Percentiles rank a stretch among this genome's conserved stretches.
Evolutionary conservation across 2,797 vertebrate genomes (phyloP).

Genomic region (Melanogrammus aeglefinus): DNA sequence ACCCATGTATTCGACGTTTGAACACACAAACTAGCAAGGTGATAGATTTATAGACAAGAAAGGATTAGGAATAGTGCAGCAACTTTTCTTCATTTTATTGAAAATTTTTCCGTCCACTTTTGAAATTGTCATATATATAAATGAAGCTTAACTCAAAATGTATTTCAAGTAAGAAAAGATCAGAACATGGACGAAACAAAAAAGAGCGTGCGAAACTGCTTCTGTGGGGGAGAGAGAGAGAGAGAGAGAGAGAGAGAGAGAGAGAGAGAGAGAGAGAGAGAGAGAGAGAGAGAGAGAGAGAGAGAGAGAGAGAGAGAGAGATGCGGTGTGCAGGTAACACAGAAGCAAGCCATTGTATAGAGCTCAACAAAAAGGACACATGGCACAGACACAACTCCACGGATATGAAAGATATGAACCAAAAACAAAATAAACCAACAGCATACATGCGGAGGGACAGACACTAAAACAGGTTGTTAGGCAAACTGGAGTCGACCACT

Average conservation of each 20-base stretch:
- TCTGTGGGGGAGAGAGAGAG: constrained; percentile 35
- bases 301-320: constrained; percentile 26
- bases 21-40: no score
- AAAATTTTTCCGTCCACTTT: no score
- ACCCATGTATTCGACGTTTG: no score
- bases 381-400: constrained; percentile 49
- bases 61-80: no score
- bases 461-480: constrained; percentile 35
- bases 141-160: no score
- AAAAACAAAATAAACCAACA: constrained; percentile 14
- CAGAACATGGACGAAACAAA: no score
- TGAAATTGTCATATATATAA: no score
- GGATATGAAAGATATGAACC: constrained; percentile 29
- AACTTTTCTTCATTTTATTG: no score
- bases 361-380: constrained; percentile 47
- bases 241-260: constrained; percentile 6
- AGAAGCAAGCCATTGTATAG: constrained; percentile 48
- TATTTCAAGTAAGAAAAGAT: no score
- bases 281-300: constrained; percentile 17
- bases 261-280: not conserved
- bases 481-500: constrained; percentile 71
- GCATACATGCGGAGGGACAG: constrained; percentile 32
- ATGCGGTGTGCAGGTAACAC: constrained; percentile 36
- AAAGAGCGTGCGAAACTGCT: no score
- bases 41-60: no score